Evolutionary conservation across 2,113 vertebrate genomes (phyloP), one percentile per base, ranked within the genome.

Genomic region (Callocephalon fimbriatum): DNA sequence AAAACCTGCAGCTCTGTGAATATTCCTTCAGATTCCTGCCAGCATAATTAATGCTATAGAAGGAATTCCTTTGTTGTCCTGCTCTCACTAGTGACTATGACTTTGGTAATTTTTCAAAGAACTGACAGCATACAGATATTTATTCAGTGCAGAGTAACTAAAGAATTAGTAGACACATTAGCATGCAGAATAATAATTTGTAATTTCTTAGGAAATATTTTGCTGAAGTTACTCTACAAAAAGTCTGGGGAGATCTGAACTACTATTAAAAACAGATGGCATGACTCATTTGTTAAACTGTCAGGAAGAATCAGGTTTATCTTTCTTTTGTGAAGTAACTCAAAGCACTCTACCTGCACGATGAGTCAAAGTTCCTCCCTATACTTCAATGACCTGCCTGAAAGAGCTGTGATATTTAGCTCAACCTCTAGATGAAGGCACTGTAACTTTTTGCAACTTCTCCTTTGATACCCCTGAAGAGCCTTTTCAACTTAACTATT

Each of bases 261-360:
- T 85, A 67, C 67, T 97, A 19, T 82, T 90, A 88, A 88, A 97
- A 97, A 80, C 31, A 79, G 51, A 82, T 65, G 26, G 38, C 32
- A 79, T 96, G 94, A 94, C 45, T 97, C 95, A 97, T 89, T 93
- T 92, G 90, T 95, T 95, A 90, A 97, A 94, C 75, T 91, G 63
- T 95, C 89, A 96, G 68, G 75, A 97, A 95, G 77, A 94, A 94
- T 51, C 78, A 81, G 18, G 45, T 32, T 66, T 62, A 88, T 83
- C 42, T 84, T 76, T 91, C 83, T 80, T 25, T 63, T 74, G 51
- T 85, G 67, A 94, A 73, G 86, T 71, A 86, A 94, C 79, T 47
- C 65, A 54, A 82, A 86, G 67, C 65, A 50, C 82, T 91, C 81
- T 93, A 66, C 82, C 56, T 94, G 58, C 62, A 92, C n/a, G 89